Evolutionary conservation across 2,888 invertebrate species (phyloP).

Genomic region (Pollenia labialis): DNA sequence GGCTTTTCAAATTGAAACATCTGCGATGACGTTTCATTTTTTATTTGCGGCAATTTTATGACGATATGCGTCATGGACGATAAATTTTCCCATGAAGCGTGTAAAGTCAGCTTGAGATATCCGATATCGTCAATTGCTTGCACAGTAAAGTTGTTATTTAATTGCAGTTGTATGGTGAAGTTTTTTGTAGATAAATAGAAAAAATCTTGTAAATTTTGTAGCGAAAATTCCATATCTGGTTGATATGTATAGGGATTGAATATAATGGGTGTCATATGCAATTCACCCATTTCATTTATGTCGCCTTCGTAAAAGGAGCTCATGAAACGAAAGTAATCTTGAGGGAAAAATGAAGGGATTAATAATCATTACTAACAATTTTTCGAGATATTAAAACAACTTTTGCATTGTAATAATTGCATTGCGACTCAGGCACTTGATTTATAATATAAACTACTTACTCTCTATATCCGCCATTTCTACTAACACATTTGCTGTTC

Average conservation of each 20-base stretch:
- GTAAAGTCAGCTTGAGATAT: constrained; percentile 69
- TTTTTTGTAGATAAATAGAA: constrained; percentile 30
- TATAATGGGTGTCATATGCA: constrained; percentile 64
- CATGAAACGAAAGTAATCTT: constrained; percentile 68
- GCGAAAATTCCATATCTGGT: constrained; percentile 48
- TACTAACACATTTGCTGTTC: constrained; percentile 70
- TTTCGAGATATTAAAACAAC: too few species aligned
- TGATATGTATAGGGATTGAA: constrained; percentile 67
- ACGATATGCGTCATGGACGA: constrained; percentile 61
- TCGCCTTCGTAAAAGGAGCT: constrained; percentile 72
- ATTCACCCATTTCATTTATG: constrained; percentile 59
- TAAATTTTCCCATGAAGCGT: constrained; percentile 69
- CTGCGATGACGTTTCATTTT: constrained; percentile 36
- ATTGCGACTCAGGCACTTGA: too few species aligned
- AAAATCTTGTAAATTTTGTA: constrained; percentile 37
- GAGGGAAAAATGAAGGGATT: not conserved
- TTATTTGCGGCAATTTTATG: constrained; percentile 57
- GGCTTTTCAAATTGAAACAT: constrained; percentile 73
- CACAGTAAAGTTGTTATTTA: constrained; percentile 62
- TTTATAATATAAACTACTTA: constrained; percentile 37
- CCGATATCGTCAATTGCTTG: constrained; percentile 42
- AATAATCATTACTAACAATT: not conserved
- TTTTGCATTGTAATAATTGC: too few species aligned
- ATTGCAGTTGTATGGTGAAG: constrained; percentile 56
- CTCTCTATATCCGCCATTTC: constrained; percentile 70